Base-by-base conservation (phyloP, 2,797 vertebrate species). In the Enteromius thamalakanensis region DNA sequence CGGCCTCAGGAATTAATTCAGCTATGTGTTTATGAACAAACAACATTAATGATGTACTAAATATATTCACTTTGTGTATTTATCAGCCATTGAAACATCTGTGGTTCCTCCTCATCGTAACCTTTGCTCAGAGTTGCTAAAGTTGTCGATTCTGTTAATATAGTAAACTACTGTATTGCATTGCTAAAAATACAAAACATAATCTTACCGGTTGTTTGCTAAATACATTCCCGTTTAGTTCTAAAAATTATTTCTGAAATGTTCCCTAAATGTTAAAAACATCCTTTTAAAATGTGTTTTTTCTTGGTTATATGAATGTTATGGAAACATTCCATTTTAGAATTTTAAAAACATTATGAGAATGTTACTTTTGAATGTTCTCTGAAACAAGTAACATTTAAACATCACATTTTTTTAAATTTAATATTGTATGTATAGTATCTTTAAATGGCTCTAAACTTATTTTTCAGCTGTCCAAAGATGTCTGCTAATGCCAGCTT, bases 1-100 rank as follows among this genome's bases (percentile, higher is more conserved):
- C 14, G 5, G 55, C 15, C 12, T 34, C 55, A 78, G 55, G 3
- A 23, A 81, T 29, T 49, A 12, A 23, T 34, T 21, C 12, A 17
- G 14, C 23, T 51, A 23, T 51, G 8, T 26, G 69, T 74, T 51
- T 45, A 71, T 62, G 62, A 62, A 76, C 58, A 76, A 58, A 60
- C 53, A 58, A n/a, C 74, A 76, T 17, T 40, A 58, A 1, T 15
- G 6, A 55, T 14, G 62, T 17, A 62, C 76, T 23, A 62, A 51
- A 49, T 65, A 26, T 76, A n/a, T 47, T 23, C 40, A 60, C 12
- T 29, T 67, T 71, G 26, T 58, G 32, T 34, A 47, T 70, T 70
- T 40, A 26, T 62, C 34, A 42, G 26, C 34, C 15, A 21, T 3
- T 8, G 7, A 58, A 42, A 29, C 65, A 14, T 23, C 12, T 32